Conservation (phyloP, 2,797 vertebrate species). For the Liasis olivaceus region DNA sequence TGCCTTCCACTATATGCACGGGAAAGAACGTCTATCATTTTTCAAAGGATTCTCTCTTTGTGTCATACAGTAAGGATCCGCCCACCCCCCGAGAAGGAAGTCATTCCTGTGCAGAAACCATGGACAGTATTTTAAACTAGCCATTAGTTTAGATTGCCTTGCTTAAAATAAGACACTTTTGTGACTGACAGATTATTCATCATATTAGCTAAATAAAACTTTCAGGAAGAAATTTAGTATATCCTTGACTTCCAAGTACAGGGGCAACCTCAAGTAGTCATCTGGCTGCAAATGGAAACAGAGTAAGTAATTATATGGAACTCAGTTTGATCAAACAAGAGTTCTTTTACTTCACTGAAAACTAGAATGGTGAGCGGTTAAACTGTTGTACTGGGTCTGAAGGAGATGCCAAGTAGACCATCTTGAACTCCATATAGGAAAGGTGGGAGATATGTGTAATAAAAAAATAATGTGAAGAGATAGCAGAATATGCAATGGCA, state of each 20-base stretch:
- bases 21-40: not conserved
- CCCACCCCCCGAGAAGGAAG: not conserved
- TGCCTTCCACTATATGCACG: not conserved
- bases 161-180: not conserved
- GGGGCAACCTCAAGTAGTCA: not conserved
- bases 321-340: not conserved
- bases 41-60: not conserved
- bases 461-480: not conserved
- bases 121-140: not conserved
- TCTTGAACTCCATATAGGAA: not conserved
- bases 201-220: not conserved
- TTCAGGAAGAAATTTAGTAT: too few species aligned
- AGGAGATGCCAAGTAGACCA: not conserved
- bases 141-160: not conserved
- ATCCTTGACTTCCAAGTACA: not conserved
- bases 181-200: not conserved
- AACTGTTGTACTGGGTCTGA: not conserved
- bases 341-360: not conserved
- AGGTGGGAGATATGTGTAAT: not conserved
- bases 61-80: not conserved
- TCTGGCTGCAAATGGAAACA: not conserved
- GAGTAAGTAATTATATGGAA: not conserved
- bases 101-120: not conserved
- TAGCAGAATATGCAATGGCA: not conserved
- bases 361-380: not conserved